These are phyloP conservation scores for Cinclus mexicanus DNA, from an alignment of 2,113 vertebrate species.

Conservation along the genomic window DNA sequence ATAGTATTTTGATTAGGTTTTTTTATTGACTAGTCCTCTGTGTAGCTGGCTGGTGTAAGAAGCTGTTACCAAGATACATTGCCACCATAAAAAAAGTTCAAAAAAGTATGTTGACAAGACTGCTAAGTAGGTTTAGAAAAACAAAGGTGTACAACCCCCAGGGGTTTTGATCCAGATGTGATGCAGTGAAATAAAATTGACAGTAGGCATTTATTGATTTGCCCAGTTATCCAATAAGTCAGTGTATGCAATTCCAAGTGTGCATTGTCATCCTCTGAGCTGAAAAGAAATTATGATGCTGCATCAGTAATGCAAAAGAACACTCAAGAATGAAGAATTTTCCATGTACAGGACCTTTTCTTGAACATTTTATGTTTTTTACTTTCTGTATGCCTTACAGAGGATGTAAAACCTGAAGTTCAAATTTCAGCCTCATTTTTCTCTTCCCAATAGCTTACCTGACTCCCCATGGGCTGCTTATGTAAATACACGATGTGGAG, in stretches of 20 bases:
- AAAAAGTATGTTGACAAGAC: neutral
- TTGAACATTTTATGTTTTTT: neutral
- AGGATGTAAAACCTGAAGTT: neutral
- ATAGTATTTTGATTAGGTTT: neutral
- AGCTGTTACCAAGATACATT: neutral
- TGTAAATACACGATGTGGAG: neutral
- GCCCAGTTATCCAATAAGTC: neutral
- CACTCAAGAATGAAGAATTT: neutral
- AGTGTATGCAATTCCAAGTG: neutral
- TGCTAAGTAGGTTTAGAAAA: neutral
- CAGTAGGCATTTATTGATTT: slow-evolving; percentile 10
- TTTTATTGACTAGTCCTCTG: neutral
- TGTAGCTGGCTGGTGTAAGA: neutral
- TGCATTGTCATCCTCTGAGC: neutral
- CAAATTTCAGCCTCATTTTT: neutral
- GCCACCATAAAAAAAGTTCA: neutral
- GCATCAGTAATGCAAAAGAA: neutral
- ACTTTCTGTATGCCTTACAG: neutral
- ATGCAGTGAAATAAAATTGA: slow-evolving; percentile 35
- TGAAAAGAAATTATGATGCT: neutral
- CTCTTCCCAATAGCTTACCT: neutral
- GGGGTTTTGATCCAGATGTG: neutral
- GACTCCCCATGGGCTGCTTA: neutral
- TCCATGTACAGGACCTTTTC: neutral
- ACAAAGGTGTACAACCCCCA: neutral